Base-by-base conservation (phyloP, 2,797 vertebrate genomes). In the Spinus pinus region DNA sequence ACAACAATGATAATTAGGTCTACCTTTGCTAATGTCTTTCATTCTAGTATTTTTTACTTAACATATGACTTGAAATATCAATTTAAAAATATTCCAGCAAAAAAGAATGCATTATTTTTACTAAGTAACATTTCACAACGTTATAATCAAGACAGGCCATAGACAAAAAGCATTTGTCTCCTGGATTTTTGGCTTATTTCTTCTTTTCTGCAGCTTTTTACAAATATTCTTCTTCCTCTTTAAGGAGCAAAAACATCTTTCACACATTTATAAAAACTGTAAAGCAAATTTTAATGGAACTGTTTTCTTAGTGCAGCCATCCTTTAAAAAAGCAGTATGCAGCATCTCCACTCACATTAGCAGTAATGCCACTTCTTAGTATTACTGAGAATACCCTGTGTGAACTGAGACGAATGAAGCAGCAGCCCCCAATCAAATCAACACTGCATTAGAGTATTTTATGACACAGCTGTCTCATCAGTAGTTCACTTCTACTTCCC, bases 371-470 rank as follows among this genome's bases (percentile, higher is more conserved):
- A 33, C 9, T 71, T 91, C 51, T 28, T 25, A 57, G 2, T 14
- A 57, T 7, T n/a, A 8, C n/a, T 66, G 49, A 54, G 39, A 80
- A 74, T 6, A 49, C 0, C 10, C 14, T 56, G 9, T 7, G 80
- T 16, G 33, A 95, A 70, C 19, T 73, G 21, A 47, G 11, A 56
- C 1, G 8, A 74, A 74, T 1, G 3, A 61, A 66, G 14, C 0
- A 87, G 30, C 41, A 66, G 20, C 20, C 5, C 9, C 16, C 18
- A 57, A 1, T 10, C 12, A 60, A 58, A 93, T 47, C 46, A 65
- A 9, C 4, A 31, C 0, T 12, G 6, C 6, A 10, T 5, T 12
- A 2, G 7, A 33, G 7, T 60, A 53, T 24, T 39, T n/a, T 39
- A 41, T 42, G 41, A 60, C 44, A 51, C 23, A 33, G 51, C 11